Base-by-base conservation (phyloP, 2,888 invertebrate genomes). In the Athalia rosae region DNA sequence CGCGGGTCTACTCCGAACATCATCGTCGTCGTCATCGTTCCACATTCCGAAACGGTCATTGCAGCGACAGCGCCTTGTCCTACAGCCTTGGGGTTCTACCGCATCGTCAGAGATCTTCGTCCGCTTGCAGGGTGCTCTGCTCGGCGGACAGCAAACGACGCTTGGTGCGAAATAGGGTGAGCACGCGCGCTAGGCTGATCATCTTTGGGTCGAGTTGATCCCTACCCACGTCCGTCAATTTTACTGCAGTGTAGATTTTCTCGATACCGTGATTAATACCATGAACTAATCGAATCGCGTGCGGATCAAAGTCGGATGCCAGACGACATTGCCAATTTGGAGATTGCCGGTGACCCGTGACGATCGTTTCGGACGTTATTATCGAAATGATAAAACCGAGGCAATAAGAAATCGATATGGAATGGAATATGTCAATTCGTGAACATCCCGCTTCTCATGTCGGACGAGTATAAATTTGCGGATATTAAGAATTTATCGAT, bases 101-200 rank as follows among this genome's bases (percentile, higher is more conserved):
- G 11, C 47, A 59, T 47, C 74, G 74, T 3, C 74, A 74, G 43
- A 61, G 61, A 61, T 74, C 74, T n/a, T 48, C 66, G 13, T 74
- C 74, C 28, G 56, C 71, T 15, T 91, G 79, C 83, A 91, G 77
- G 90, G 90, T 0, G 89, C 91, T 79, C 86, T 91, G 79, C 90
- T 84, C 87, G 76, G 85, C 86, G 4, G 89, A 88, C 56, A 88
- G 90, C 63, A 90, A 89, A 66, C 86, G 89, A 7, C 82, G 88
- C 56, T 82, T 86, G 6, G 81, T 90, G 67, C 87, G 89, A 73
- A 88, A 90, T 78, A 86, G 90, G 79, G 90, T 89, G 82, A 82
- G 83, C 11, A n/a, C n/a, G n/a, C n/a, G n/a, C n/a, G n/a, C n/a
- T n/a, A n/a, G n/a, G 11, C 9, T 67, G 5, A 3, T 7, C 41